phyloP scores from a whole-genome alignment of 2,888 invertebrate genomes.

The Sphaerophoria taeniata region DNA sequence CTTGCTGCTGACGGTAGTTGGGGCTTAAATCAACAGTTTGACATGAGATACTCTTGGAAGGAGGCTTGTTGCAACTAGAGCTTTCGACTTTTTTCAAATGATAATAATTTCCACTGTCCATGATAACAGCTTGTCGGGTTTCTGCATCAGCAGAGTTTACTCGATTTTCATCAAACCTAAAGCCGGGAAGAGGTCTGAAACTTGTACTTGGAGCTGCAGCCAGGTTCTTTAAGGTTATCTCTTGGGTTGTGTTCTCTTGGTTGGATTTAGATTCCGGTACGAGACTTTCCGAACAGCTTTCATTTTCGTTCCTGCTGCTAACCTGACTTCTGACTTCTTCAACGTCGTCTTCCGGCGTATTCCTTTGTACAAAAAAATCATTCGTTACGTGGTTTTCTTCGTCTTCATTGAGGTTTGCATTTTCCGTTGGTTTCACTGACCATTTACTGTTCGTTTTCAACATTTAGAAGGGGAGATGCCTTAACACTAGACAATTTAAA shows the following conservation, averaged over 20 bases:
- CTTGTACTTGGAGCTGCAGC: too few relatives aligned
- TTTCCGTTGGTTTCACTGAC: not conserved
- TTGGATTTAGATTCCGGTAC: too few relatives aligned
- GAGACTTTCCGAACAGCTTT: too few relatives aligned
- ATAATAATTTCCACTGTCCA: constrained; percentile 18
- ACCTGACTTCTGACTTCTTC: not conserved
- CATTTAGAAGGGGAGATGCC: constrained; percentile 4
- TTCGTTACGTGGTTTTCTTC: not conserved
- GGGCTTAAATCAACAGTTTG: not conserved
- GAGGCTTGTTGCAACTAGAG: not conserved
- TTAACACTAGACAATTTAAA: too few relatives aligned
- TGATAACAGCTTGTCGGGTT: not conserved
- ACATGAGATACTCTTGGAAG: not conserved
- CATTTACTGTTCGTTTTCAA: constrained; percentile 4
- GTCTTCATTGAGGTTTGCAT: not conserved
- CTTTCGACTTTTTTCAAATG: constrained; percentile 20
- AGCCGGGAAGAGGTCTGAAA: too few relatives aligned
- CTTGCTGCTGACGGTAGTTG: not conserved
- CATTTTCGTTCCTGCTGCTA: not conserved
- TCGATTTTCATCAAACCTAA: not conserved
- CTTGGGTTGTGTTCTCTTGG: not conserved
- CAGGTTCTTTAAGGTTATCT: too few relatives aligned
- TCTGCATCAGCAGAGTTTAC: not conserved
- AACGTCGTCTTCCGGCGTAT: not conserved
- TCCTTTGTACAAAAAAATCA: not conserved